Conservation (phyloP, 30 jellyfish, hydroid and myxozoan species). For the Hydractinia symbiolongicarpus region DNA sequence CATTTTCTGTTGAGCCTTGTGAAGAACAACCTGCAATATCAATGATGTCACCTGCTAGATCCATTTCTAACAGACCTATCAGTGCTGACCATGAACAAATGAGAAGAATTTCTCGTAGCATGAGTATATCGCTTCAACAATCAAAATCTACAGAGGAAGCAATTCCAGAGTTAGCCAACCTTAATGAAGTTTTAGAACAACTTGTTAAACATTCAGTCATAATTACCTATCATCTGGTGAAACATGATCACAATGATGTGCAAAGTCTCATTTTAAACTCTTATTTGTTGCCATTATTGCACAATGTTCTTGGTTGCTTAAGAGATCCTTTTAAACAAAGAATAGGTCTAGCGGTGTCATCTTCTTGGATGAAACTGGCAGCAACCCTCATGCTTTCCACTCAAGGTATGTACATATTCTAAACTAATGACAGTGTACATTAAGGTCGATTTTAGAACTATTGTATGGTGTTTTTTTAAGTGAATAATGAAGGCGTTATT, state of each 20-base stretch:
- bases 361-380: neutral
- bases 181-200: conserved; percentile 47
- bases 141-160: conserved; percentile 63
- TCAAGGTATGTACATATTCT: too few species aligned
- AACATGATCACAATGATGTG: neutral
- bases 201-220: conserved; percentile 56
- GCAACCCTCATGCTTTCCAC: too few species aligned
- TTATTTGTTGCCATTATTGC: conserved; percentile 1
- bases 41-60: neutral
- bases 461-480: neutral
- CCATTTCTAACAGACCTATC: neutral
- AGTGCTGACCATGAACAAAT: conserved; percentile 26
- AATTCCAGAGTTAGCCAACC: conserved; percentile 42
- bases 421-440: too few species aligned
- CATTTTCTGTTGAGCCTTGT: neutral
- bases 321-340: conserved; percentile 3
- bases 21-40: neutral
- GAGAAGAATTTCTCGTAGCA: conserved; percentile 66
- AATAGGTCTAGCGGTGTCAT: conserved; percentile 19
- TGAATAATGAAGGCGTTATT: neutral
- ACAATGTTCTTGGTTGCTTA: conserved; percentile 18
- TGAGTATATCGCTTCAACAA: conserved; percentile 62
- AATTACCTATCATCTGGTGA: conserved; percentile 45
- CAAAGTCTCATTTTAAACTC: neutral
- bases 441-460: too few species aligned